Conservation (phyloP, 2,888 invertebrate genomes). For the Sarcophaga caerulescens region DNA sequence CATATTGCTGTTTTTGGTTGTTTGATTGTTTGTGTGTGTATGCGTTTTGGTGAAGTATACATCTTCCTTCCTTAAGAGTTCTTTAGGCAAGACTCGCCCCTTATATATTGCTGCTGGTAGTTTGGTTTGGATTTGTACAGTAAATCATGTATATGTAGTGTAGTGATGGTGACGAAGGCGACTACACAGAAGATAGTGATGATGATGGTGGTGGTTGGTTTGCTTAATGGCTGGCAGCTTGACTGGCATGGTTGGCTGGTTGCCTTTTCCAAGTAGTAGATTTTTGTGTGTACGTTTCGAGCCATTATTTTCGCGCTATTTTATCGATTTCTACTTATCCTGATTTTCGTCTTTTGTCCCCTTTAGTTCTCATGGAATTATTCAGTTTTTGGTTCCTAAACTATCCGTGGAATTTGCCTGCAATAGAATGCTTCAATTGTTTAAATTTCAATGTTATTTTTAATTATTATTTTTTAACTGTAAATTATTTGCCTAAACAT, state of each 20-base stretch:
- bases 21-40: background rate
- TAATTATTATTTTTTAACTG: background rate
- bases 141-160: slow-evolving; percentile 36
- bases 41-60: slow-evolving; percentile 4
- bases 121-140: slow-evolving; percentile 44
- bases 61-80: slow-evolving; percentile 29
- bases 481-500: background rate
- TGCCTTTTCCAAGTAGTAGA: slow-evolving; percentile 31
- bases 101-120: slow-evolving; percentile 11
- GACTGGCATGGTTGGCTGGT: slow-evolving; percentile 5
- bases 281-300: background rate
- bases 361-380: background rate
- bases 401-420: background rate
- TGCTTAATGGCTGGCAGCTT: slow-evolving; percentile 9
- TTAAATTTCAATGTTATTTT: background rate
- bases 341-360: slow-evolving; percentile 3
- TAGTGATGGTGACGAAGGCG: slow-evolving; percentile 12
- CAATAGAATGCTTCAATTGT: background rate
- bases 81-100: slow-evolving; percentile 18
- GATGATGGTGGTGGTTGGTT: slow-evolving; percentile 34
- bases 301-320: slow-evolving; percentile 26
- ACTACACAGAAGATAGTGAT: background rate
- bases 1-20: background rate
- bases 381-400: too few species aligned
- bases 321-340: slow-evolving; percentile 36